Conservation (phyloP, 2,797 vertebrate genomes). For the Sebastes trivittatus region DNA sequence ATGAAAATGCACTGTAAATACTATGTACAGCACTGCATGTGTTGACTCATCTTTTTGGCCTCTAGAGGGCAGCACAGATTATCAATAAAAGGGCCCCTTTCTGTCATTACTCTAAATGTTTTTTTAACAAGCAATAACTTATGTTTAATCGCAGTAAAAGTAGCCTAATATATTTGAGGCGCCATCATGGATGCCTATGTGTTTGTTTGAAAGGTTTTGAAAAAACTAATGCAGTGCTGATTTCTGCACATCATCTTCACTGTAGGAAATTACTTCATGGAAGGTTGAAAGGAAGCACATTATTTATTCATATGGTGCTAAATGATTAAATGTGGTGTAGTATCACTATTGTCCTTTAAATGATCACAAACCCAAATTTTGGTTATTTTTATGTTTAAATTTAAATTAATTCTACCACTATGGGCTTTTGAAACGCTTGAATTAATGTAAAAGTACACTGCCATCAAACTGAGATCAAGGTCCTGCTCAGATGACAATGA, state of each 20-base stretch:
- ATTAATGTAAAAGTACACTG: neutral
- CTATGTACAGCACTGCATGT: neutral
- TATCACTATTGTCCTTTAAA: neutral
- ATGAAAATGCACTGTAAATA: neutral
- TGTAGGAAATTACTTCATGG: neutral
- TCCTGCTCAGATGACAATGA: neutral
- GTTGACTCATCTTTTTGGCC: neutral
- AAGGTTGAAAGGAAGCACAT: neutral
- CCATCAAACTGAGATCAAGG: neutral
- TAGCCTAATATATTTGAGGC: neutral
- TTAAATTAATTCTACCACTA: neutral
- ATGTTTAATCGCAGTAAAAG: neutral
- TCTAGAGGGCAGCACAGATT: slow-evolving; percentile 45
- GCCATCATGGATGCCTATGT: neutral
- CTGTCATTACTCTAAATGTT: neutral
- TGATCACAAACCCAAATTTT: neutral
- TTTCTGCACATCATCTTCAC: neutral
- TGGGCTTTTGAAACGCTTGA: neutral
- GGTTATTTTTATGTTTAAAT: neutral
- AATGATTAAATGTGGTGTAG: neutral
- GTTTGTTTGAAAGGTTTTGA: neutral
- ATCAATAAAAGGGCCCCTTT: neutral
- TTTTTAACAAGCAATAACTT: neutral
- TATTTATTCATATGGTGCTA: neutral
- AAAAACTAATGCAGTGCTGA: neutral